phyloP scores from a whole-genome alignment of 2,113 vertebrate species.

The Cavia aperea region DNA sequence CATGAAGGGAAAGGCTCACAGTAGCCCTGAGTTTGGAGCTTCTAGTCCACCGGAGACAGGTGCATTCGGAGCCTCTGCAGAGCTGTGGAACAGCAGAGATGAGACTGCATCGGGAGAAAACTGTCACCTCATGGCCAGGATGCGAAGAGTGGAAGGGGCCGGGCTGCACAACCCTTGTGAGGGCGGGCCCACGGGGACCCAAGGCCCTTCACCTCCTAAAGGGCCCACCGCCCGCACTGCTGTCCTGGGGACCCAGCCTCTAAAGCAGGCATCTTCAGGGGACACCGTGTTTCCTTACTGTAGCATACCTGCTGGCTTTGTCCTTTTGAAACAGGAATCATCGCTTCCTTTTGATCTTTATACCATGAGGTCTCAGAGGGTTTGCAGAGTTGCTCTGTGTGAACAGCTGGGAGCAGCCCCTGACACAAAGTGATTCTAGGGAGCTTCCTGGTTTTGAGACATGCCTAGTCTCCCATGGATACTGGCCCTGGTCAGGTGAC shows the following conservation, averaged over 20 bases:
- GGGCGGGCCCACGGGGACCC: not conserved
- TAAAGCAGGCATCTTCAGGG: not conserved
- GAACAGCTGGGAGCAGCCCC: not conserved
- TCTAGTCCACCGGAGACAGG: too few species aligned
- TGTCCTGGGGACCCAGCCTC: not conserved
- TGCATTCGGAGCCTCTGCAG: not conserved
- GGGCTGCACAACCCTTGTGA: too few species aligned
- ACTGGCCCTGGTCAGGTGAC: not conserved
- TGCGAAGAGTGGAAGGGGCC: not conserved
- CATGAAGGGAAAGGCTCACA: not conserved
- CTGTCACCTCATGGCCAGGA: not conserved
- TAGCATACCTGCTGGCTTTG: not conserved
- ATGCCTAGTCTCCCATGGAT: not conserved
- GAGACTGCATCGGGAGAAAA: not conserved
- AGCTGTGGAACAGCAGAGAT: too few species aligned
- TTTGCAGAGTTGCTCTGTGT: not conserved
- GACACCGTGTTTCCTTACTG: not conserved
- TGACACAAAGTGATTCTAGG: not conserved
- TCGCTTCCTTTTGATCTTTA: not conserved
- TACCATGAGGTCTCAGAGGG: not conserved
- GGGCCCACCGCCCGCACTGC: too few species aligned
- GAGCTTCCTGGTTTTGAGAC: not conserved
- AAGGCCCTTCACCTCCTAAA: not conserved
- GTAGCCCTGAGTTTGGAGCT: not conserved
- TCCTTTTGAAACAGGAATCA: not conserved